These are phyloP conservation scores for Styela plicata DNA, from an alignment of 23 tunicate species.

Conservation along the genomic window DNA sequence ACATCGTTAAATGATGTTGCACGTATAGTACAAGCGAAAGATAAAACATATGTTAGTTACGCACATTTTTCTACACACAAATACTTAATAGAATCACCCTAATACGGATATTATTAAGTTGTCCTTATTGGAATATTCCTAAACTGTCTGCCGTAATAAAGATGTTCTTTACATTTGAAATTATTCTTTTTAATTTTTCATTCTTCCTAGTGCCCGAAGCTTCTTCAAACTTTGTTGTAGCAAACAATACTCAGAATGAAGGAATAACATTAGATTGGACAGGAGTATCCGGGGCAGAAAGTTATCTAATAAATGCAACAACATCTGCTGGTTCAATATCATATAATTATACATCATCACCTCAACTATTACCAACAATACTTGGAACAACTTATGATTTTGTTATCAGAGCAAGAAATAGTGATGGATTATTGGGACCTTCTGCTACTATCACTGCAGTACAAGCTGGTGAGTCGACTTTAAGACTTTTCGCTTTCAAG, in stretches of 20 bases:
- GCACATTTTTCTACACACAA: no score
- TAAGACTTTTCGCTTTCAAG: no score
- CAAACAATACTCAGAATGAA: slow-evolving; percentile 1
- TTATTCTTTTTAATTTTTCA: no score
- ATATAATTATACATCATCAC: slow-evolving; percentile 10
- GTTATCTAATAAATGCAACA: background rate
- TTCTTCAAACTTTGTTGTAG: slow-evolving; percentile 11
- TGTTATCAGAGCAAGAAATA: slow-evolving; percentile 8
- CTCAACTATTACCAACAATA: background rate
- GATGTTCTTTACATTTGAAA: background rate
- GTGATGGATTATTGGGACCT: background rate
- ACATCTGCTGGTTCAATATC: background rate
- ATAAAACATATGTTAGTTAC: no score
- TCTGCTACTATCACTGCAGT: background rate
- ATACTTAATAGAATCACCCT: no score
- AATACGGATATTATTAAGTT: no score
- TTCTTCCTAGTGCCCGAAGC: slow-evolving; percentile 17
- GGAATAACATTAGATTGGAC: slow-evolving; percentile 14
- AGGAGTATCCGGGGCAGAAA: background rate
- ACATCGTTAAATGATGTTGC: no score
- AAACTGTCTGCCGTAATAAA: no score
- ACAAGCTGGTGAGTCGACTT: slow-evolving; percentile 6
- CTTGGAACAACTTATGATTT: slow-evolving; percentile 11
- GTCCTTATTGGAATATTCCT: no score
- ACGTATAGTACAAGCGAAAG: no score